phyloP scores from a whole-genome alignment of 1,140 invertebrate genomes.

The Pseudomyrmex sp. region DNA sequence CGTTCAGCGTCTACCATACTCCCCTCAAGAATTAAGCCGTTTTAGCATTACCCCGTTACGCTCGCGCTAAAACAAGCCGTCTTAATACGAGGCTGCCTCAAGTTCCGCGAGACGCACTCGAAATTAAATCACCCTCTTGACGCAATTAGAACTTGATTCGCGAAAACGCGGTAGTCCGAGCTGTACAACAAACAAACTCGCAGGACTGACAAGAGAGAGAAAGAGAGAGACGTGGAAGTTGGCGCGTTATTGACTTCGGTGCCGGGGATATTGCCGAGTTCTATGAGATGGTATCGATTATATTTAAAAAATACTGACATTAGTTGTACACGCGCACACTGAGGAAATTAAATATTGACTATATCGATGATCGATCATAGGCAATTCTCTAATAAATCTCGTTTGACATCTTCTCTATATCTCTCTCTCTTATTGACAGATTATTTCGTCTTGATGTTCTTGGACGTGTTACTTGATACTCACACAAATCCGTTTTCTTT shows the following conservation, averaged over 20 bases:
- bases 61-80: constrained; percentile 49
- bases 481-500: too few species aligned
- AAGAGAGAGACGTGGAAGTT: background rate
- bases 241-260: background rate
- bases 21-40: constrained; percentile 61
- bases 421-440: too few species aligned
- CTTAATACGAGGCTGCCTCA: constrained; percentile 45
- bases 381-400: too few species aligned
- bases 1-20: constrained; percentile 17
- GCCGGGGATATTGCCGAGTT: background rate
- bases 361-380: too few species aligned
- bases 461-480: too few species aligned
- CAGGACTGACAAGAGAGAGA: background rate
- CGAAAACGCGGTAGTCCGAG: background rate
- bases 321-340: background rate
- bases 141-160: constrained; percentile 47
- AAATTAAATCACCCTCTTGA: constrained; percentile 50
- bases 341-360: too few species aligned
- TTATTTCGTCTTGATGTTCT: too few species aligned
- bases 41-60: constrained; percentile 48
- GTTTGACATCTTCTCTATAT: too few species aligned
- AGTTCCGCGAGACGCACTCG: constrained; percentile 20
- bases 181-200: background rate
- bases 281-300: background rate
- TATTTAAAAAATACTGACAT: background rate